Conservation (phyloP, 92 coral and sea anemone species). For the Actinernus sp. region DNA sequence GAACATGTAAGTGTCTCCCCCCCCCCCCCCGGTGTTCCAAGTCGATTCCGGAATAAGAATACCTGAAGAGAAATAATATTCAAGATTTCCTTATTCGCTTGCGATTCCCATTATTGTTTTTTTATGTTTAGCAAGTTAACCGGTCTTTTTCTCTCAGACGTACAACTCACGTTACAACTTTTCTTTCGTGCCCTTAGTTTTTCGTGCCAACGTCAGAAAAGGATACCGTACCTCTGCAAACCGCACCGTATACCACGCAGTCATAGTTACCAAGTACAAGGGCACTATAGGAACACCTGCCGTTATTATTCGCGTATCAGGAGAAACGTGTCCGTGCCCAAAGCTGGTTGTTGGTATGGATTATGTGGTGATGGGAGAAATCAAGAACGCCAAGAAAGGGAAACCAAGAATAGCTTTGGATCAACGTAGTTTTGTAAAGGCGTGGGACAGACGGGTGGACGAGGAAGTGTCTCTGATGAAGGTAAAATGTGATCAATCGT, state of each 20-base stretch:
- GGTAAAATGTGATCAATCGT: too few relatives aligned
- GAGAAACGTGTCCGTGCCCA: slow-evolving; percentile 42
- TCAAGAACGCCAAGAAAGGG: slow-evolving; percentile 13
- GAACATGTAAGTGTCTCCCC: too few relatives aligned
- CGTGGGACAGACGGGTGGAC: slow-evolving; percentile 14
- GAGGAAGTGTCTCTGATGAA: too few relatives aligned
- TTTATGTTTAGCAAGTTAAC: too few relatives aligned
- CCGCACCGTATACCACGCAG: slow-evolving; percentile 11
- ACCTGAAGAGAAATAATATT: too few relatives aligned
- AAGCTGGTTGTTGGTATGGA: slow-evolving; percentile 37
- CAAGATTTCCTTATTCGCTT: too few relatives aligned
- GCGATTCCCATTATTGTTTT: too few relatives aligned
- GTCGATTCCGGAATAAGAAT: too few relatives aligned
- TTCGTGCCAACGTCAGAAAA: slow-evolving; percentile 17
- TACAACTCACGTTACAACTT: too few relatives aligned
- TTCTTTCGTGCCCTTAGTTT: too few relatives aligned
- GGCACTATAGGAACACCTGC: background rate
- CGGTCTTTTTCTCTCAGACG: too few relatives aligned
- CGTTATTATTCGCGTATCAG: slow-evolving; percentile 22
- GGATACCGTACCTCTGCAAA: slow-evolving; percentile 15
- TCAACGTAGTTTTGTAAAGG: slow-evolving; percentile 21
- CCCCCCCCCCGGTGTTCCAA: too few relatives aligned
- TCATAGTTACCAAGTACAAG: slow-evolving; percentile 10
- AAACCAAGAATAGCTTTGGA: slow-evolving; percentile 4
- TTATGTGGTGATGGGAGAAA: slow-evolving; percentile 57